Conservation (phyloP, 2,888 invertebrate species). For the Ommatoiulus sabulosus region DNA sequence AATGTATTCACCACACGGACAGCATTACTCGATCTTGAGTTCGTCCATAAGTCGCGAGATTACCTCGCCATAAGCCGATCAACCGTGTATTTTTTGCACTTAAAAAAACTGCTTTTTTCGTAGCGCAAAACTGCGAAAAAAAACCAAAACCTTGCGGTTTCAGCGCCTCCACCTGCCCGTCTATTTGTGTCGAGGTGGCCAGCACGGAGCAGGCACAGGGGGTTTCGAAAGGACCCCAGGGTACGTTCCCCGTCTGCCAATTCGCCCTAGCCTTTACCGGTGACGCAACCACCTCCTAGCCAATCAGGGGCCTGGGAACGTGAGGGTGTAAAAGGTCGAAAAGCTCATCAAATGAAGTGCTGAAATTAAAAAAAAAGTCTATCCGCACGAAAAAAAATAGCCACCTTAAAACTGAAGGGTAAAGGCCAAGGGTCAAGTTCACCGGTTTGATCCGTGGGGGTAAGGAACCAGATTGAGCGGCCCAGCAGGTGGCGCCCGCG, state of each 20-base stretch:
- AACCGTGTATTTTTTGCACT: background rate
- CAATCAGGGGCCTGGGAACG: background rate
- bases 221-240: background rate
- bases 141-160: background rate
- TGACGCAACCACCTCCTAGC: background rate
- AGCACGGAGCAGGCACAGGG: background rate
- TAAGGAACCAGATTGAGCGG: background rate
- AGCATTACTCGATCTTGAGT: background rate
- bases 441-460: background rate
- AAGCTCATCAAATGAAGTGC: background rate
- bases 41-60: background rate
- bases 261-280: background rate
- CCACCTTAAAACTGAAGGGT: background rate
- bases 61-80: background rate
- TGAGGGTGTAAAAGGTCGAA: background rate
- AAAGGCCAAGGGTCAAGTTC: background rate
- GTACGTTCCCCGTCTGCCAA: background rate
- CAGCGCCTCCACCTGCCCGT: background rate
- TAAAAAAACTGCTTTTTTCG: background rate
- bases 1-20: background rate
- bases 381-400: background rate
- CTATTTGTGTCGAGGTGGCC: background rate
- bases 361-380: too few species aligned
- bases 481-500: too few species aligned
- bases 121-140: too few species aligned